Percentiles rank a stretch among this genome's conserved stretches.
These are phyloP conservation scores for Melanostigma gelatinosum DNA, from an alignment of 2,113 vertebrate genomes.

Conservation along the genomic window DNA sequence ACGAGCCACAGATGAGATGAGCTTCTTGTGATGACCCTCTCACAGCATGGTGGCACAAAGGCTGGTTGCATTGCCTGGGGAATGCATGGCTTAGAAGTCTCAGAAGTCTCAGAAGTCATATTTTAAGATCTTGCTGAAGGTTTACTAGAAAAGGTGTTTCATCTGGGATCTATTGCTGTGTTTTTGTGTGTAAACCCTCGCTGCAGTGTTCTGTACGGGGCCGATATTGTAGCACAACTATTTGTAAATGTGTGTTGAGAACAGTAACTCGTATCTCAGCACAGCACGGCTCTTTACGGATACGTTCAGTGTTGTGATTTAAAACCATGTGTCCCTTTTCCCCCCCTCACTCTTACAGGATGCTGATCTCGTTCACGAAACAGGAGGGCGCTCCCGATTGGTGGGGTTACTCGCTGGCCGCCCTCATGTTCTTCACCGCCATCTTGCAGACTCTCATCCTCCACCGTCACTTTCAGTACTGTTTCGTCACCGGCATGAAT, in stretches of 20 bases:
- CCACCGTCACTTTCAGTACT: conserved; percentile 91
- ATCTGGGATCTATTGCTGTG: not conserved
- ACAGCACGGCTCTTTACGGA: not conserved
- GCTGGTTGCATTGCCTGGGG: not conserved
- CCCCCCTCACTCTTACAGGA: conserved; percentile 70
- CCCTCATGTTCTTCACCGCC: conserved; percentile 91
- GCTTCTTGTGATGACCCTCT: not conserved
- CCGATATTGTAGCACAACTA: too few species aligned
- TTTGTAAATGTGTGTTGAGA: not conserved
- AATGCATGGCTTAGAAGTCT: not conserved
- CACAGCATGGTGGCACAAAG: not conserved
- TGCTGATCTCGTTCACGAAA: conserved; percentile 91
- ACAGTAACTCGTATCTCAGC: not conserved
- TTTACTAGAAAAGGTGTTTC: not conserved
- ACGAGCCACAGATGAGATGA: not conserved
- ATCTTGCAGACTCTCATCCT: conserved; percentile 89
- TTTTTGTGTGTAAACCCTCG: not conserved
- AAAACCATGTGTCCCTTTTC: not conserved
- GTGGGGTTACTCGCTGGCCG: conserved; percentile 94
- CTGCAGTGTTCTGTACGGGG: not conserved
- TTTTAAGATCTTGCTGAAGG: not conserved
- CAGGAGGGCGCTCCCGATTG: conserved; percentile 83
- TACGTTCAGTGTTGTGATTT: not conserved
- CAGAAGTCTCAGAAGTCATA: conserved; percentile 5
- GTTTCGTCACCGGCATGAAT: conserved; percentile 90